phyloP scores from a whole-genome alignment of 1,140 invertebrate genomes.

The Drosophila kohkoa region DNA sequence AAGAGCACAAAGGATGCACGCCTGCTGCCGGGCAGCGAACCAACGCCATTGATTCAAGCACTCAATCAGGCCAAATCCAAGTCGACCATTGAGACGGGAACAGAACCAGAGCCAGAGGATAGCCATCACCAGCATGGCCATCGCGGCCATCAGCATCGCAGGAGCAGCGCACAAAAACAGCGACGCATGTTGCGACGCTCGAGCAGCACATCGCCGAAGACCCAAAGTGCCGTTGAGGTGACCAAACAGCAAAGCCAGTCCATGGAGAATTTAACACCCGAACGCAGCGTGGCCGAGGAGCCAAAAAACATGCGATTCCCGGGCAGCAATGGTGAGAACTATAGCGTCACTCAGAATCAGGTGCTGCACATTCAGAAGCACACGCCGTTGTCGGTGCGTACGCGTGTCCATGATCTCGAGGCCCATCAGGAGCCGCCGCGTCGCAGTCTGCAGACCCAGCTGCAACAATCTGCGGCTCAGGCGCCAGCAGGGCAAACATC shows the following conservation, averaged over 20 bases:
- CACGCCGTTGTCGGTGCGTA: conserved; percentile 80
- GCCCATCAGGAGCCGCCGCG: conserved; percentile 57
- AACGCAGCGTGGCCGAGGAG: conserved; percentile 84
- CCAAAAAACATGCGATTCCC: conserved; percentile 92
- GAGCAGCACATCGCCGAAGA: conserved; percentile 81
- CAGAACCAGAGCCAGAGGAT: conserved; percentile 29
- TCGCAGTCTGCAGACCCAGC: conserved; percentile 21
- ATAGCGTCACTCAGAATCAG: conserved; percentile 95
- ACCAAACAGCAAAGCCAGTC: conserved; percentile 85
- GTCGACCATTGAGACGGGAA: conserved; percentile 39
- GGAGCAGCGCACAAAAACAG: conserved; percentile 66
- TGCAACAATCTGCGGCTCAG: conserved; percentile 35
- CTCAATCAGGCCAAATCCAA: conserved; percentile 85
- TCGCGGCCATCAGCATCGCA: conserved; percentile 69
- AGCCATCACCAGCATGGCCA: not conserved
- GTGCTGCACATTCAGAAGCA: conserved; percentile 90
- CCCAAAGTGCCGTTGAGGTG: conserved; percentile 74
- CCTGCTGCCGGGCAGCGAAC: conserved; percentile 87
- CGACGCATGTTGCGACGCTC: conserved; percentile 77
- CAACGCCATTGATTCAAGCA: conserved; percentile 86
- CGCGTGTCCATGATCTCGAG: conserved; percentile 80
- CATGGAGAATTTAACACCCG: conserved; percentile 88
- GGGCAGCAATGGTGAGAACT: conserved; percentile 92
- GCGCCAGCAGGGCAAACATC: conserved; percentile 9
- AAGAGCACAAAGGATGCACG: conserved; percentile 86